A percentile compares a stretch with the other conserved stretches of the same genome.
Conservation (phyloP, 2,888 invertebrate species). For the Oligia fasciuncula region DNA sequence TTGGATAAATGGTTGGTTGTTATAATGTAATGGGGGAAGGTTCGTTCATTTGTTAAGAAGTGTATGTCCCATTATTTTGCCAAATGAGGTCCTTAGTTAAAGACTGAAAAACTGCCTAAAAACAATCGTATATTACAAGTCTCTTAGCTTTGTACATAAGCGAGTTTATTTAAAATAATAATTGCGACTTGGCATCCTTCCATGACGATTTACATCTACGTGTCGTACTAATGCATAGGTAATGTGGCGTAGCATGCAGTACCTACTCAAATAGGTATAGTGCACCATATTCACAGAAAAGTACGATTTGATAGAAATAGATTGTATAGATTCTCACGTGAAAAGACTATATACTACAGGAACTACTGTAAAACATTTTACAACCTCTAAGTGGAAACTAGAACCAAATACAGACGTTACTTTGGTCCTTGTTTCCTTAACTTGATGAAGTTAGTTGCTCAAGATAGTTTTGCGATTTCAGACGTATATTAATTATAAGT, state of each 20-base stretch:
- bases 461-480: neutral
- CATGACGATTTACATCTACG: slow-evolving; percentile 29
- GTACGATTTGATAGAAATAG: neutral
- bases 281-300: slow-evolving; percentile 4
- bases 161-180: slow-evolving; percentile 11
- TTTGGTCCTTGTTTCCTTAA: neutral
- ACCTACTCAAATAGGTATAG: neutral
- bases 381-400: neutral
- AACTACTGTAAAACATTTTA: neutral
- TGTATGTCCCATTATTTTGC: slow-evolving; percentile 34
- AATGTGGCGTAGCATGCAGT: slow-evolving; percentile 12
- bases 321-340: neutral
- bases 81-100: slow-evolving; percentile 27
- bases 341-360: neutral
- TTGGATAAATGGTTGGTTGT: slow-evolving; percentile 26
- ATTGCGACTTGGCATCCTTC: slow-evolving; percentile 22
- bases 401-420: neutral
- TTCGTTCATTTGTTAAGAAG: slow-evolving; percentile 23
- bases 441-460: neutral
- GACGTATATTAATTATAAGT: neutral
- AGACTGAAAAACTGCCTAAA: slow-evolving; percentile 26
- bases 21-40: slow-evolving; percentile 28
- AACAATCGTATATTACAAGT: neutral
- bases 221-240: slow-evolving; percentile 25
- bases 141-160: neutral